phyloP scores from a whole-genome alignment of 1,140 invertebrate species.

The Aphaenogaster ashmeadi region DNA sequence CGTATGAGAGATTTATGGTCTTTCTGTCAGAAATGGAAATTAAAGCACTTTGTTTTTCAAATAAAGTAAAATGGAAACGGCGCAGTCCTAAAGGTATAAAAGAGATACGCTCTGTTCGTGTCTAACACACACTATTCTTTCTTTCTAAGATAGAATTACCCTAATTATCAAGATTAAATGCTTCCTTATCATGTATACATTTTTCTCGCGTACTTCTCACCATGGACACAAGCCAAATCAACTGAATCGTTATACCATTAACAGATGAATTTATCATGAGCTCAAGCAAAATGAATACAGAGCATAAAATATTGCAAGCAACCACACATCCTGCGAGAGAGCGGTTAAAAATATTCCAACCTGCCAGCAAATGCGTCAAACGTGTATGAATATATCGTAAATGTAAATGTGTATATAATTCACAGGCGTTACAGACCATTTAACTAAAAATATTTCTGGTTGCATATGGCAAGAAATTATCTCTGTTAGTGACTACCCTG shows the following conservation, averaged over 20 bases:
- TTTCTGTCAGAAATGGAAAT: slow-evolving; percentile 14
- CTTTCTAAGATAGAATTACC: not conserved
- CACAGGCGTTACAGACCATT: slow-evolving; percentile 28
- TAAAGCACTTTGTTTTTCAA: not conserved
- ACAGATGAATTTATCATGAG: slow-evolving; percentile 17
- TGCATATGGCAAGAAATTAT: slow-evolving; percentile 23
- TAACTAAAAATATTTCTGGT: slow-evolving; percentile 46
- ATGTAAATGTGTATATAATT: slow-evolving; percentile 46
- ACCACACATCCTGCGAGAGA: not conserved
- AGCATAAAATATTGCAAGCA: not conserved
- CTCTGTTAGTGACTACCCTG: not conserved
- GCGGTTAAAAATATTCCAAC: slow-evolving; percentile 31
- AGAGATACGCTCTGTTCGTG: not conserved
- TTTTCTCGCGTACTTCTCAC: not conserved
- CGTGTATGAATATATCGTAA: slow-evolving; percentile 12
- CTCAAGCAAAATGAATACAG: slow-evolving; percentile 16
- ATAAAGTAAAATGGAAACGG: slow-evolving; percentile 17
- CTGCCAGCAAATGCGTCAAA: slow-evolving; percentile 10
- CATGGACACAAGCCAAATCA: slow-evolving; percentile 8
- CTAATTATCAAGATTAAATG: not conserved
- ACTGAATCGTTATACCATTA: slow-evolving; percentile 26
- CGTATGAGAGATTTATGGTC: not conserved
- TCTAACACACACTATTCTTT: not conserved
- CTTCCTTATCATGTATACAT: not conserved
- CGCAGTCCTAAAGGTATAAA: not conserved